Evolutionary conservation across 2,797 vertebrate genomes (phyloP).

Genomic region (Staurois parvus): DNA sequence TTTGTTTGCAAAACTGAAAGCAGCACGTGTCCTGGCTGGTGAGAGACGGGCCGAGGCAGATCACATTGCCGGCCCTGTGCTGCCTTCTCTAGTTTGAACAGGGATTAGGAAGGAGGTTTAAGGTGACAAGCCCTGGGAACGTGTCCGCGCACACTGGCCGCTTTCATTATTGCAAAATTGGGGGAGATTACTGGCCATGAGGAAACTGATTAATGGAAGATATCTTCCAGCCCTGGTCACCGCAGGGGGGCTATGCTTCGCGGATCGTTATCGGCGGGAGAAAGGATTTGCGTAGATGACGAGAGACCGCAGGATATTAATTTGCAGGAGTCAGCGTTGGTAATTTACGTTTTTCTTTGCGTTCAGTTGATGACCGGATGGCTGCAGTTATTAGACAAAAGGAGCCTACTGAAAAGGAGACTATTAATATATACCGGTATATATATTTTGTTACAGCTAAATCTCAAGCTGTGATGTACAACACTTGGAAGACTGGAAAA

Average conservation of each 20-base stretch:
- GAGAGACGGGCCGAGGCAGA: constrained; percentile 57
- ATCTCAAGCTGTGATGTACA: too few species aligned
- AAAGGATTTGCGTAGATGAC: neutral
- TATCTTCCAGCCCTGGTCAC: neutral
- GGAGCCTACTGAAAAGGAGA: too few species aligned
- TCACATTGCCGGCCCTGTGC: constrained; percentile 75
- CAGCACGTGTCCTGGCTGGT: neutral
- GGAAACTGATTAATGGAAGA: constrained; percentile 22
- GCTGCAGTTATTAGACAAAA: too few species aligned
- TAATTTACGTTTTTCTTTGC: neutral
- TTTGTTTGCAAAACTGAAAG: constrained; percentile 10
- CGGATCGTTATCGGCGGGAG: constrained; percentile 1
- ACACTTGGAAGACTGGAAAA: too few species aligned
- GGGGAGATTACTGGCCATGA: constrained; percentile 9
- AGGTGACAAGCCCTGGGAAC: constrained; percentile 70
- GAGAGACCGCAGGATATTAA: neutral
- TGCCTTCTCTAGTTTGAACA: constrained; percentile 70
- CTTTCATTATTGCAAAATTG: constrained; percentile 50
- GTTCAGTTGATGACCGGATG: too few species aligned
- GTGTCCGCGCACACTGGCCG: constrained; percentile 63
- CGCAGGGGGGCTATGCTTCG: constrained; percentile 6
- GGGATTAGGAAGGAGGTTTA: constrained; percentile 70
- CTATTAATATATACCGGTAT: too few species aligned
- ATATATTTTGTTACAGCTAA: too few species aligned
- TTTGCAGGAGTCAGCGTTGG: neutral